phyloP scores from a whole-genome alignment of 1,140 invertebrate species.

The Potamilus streckersoni region DNA sequence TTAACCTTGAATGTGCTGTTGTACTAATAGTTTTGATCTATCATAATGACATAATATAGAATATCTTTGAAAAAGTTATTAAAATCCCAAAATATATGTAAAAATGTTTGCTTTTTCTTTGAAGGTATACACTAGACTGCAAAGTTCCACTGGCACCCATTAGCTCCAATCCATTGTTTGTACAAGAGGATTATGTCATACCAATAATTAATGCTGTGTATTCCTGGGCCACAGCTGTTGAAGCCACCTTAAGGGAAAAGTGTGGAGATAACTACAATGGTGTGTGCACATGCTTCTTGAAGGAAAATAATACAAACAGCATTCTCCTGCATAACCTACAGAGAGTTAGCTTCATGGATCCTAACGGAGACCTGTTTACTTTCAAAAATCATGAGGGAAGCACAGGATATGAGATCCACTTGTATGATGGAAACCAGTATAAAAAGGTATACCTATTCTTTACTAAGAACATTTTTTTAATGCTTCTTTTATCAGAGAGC shows the following conservation, averaged over 20 bases:
- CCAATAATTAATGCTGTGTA: conserved; percentile 61
- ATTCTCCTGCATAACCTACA: conserved; percentile 46
- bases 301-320: conserved; percentile 33
- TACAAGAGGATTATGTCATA: conserved; percentile 46
- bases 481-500: background rate
- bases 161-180: conserved; percentile 30
- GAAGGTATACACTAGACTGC: conserved; percentile 36
- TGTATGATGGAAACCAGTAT: conserved; percentile 36
- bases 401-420: conserved; percentile 44
- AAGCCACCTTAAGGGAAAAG: conserved; percentile 47
- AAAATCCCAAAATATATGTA: too few species aligned
- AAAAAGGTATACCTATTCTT: conserved; percentile 25
- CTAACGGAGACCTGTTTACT: conserved; percentile 33
- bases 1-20: too few species aligned
- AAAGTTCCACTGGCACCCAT: conserved; percentile 16
- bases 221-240: conserved; percentile 44
- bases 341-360: conserved; percentile 36
- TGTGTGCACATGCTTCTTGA: conserved; percentile 41
- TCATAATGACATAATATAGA: too few species aligned
- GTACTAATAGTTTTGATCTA: too few species aligned
- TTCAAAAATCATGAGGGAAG: conserved; percentile 54
- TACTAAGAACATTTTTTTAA: background rate
- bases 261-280: conserved; percentile 50
- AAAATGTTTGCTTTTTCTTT: background rate
- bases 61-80: too few species aligned